These are phyloP conservation scores for Pyrrhura leucotis DNA, from an alignment of 2,797 vertebrate species.

Conservation along the genomic window DNA sequence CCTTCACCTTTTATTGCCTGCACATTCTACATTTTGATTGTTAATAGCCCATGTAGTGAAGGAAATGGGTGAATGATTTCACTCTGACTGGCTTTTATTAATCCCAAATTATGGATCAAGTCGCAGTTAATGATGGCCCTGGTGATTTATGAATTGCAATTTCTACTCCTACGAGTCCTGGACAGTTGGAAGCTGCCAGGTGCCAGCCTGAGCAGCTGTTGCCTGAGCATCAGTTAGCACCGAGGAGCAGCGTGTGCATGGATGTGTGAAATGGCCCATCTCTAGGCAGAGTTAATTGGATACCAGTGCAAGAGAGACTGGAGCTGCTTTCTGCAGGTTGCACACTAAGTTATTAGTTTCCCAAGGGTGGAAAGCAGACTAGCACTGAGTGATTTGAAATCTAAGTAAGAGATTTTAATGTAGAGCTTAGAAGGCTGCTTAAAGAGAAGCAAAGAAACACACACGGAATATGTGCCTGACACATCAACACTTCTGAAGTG, in stretches of 20 bases:
- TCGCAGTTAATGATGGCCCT: neutral
- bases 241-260: neutral
- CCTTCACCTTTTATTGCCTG: neutral
- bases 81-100: conserved; percentile 1
- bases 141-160: neutral
- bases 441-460: neutral
- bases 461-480: neutral
- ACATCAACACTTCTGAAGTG: neutral
- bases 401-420: neutral
- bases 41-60: neutral
- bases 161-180: neutral
- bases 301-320: neutral
- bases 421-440: neutral
- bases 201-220: neutral
- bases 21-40: neutral
- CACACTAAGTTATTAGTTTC: neutral
- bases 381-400: neutral
- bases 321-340: neutral
- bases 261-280: neutral
- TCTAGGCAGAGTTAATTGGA: neutral
- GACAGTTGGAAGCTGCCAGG: neutral
- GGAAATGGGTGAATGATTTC: neutral
- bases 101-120: neutral
- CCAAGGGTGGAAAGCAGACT: neutral
- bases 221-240: neutral